Base-by-base conservation (phyloP, 2,113 vertebrate species). In the Lasiurus borealis region DNA sequence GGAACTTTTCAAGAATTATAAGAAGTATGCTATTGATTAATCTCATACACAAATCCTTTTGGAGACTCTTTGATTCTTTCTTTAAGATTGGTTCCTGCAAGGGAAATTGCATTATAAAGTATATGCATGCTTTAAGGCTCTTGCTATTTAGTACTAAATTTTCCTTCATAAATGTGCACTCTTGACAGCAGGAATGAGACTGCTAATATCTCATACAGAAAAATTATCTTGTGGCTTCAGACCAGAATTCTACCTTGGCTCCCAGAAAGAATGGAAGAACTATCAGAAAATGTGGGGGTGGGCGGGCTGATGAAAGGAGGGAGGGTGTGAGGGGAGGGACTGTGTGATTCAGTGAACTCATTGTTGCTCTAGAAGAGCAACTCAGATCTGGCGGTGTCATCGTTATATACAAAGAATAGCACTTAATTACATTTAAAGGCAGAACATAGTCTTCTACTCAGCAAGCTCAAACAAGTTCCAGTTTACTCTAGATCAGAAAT, bases 381-480 rank as follows among this genome's bases (percentile, higher is more conserved):
- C 57, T 86, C 14, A 66, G 64, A 52, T 44, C 86, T 91, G 59
- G 9, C 59, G 19, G 54, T 59, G 27, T 88, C 54, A 66, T 87
- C 44, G 16, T 36, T 19, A 62, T 68, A 10, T 48, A 88, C 66
- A 93, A 93, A 93, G 90, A 86, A 78, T 14, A 92, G 89, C 40
- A 81, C 40, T 77, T 54, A 62, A 95, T 95, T 96, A 76, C 84
- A 85, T 96, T 94, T 96, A 69, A 89, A 94, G 84, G 66, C 75
- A 94, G 46, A 93, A 84, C 0, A 0, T 71, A 86, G 81, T 80
- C 71, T 94, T 94, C 36, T 29, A 72, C 36, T 81, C 66, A 88
- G 84, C 84, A 81, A 91, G 96, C 92, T 90, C 72, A 93, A 68
- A 90, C 95, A 96, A 68, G 93, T 87, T 96, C 31, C 25, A 46